Base-by-base conservation (phyloP, 1,140 invertebrate species). In the Hylyphantes graminicola region DNA sequence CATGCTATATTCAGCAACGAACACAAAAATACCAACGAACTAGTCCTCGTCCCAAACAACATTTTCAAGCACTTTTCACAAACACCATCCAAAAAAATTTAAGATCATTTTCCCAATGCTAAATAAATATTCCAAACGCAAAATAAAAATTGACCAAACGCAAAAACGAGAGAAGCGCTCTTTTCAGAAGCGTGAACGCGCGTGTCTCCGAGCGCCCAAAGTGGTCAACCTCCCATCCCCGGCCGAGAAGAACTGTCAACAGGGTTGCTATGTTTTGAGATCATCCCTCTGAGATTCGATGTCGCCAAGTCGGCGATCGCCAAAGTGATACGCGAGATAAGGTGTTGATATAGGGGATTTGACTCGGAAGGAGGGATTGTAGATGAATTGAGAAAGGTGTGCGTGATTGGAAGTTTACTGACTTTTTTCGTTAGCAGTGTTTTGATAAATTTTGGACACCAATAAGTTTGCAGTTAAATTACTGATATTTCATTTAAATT, bases 201-300 rank as follows among this genome's bases (percentile, higher is more conserved):
- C 50, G 68, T 70, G 50, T 70, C 68, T n/a, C 48, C n/a, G 19
- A 54, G 50, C 68, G n/a, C n/a, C 51, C 50, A 70, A 70, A 70
- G 68, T 70, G 68, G 68, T 70, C 68, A 15, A 70, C 68, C 54
- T 70, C 68, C 48, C 68, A 70, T 70, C 68, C 51, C 54, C 68
- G 51, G 50, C n/a, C 68, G 54, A 51, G 68, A 70, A 48, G 68
- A 70, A 53, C 68, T 70, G 68, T 70, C 68, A 70, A 51, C 68
- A 70, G 68, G 68, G 68, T 70, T 70, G 68, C 68, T 51, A 21
- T 51, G 54, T 10, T 54, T 35, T 35, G 35, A 51, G n/a, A 19
- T 70, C 50, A 35, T 51, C 68, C 53, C 54, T 51, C 54, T 54
- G 48, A 19, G 50, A 17, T 15, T n/a, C 11, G 68, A 15, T 7